Evolutionary conservation across 2,888 invertebrate species (phyloP), one percentile per base, ranked within the genome.

Genomic region (Eurois occulta): DNA sequence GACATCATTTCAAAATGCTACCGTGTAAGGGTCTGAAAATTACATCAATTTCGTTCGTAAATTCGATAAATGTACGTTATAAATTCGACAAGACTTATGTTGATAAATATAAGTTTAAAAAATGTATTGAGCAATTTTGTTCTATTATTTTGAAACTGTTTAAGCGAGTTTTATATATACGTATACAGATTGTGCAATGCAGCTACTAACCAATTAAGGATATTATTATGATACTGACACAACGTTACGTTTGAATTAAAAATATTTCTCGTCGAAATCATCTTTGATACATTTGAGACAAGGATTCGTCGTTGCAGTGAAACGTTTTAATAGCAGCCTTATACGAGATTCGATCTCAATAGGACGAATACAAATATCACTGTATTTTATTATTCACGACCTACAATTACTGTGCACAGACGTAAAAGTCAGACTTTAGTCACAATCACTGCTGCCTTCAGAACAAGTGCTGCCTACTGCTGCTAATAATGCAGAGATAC

Each of bases 271-370:
- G 60, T 52, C 58, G 77, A 71, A 81, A 60, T 62, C 48, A 60
- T 55, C 62, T 64, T 62, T 13, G n/a, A 64, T 76, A 52, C 67
- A 66, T 66, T 76, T 78, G 79, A 75, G 78, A 86, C 75, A 75
- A 76, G 68, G 58, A 66, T 65, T 75, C 38, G 46, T 72, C 66
- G 58, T 68, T 58, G 62, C 60, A 75, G 72, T 85, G 74, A 65
- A 75, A 70, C 64, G 72, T 79, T 80, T 74, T 16, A 75, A 78
- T 80, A 88, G 86, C 87, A 87, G 87, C 88, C 86, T 87, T 81
- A 75, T 21, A 78, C 71, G 89, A 91, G 91, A 91, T 91, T 88
- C 87, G n/a, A 91, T 91, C 91, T 91, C 90, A 80, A 24, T 65
- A 48, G 90, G 90, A 91, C 91, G 90, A 87, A 89, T 83, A 72